phyloP scores from a whole-genome alignment of 1,140 invertebrate genomes.

The Tetraneura akinire region DNA sequence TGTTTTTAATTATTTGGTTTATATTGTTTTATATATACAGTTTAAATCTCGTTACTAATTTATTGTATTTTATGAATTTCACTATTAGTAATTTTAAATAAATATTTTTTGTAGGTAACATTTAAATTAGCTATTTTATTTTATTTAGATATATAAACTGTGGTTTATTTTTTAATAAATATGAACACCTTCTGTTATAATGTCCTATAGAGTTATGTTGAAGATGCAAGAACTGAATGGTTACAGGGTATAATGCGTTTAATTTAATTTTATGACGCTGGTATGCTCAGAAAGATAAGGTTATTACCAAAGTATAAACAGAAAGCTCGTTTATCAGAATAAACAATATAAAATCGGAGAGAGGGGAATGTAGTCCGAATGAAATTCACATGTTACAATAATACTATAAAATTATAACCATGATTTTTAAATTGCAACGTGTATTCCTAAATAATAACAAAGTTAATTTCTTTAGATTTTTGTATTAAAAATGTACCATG shows the following conservation, averaged over 20 bases:
- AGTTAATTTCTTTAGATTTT: not conserved
- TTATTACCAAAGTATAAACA: conserved; percentile 41
- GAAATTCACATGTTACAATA: not conserved
- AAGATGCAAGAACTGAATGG: not conserved
- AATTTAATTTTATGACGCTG: conserved; percentile 32
- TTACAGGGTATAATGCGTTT: not conserved
- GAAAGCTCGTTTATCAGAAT: conserved; percentile 23
- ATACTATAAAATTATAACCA: not conserved
- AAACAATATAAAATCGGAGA: not conserved
- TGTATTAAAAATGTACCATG: not conserved
- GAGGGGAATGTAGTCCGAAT: not conserved
- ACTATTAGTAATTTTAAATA: no score
- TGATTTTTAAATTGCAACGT: not conserved
- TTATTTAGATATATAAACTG: no score
- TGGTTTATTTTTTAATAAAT: not conserved
- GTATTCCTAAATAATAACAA: not conserved
- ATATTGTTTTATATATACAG: no score
- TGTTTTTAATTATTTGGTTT: no score
- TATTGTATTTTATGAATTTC: no score
- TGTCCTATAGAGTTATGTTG: not conserved
- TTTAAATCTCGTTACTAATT: no score
- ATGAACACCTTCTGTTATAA: not conserved
- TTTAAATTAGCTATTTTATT: no score
- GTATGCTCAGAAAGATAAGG: conserved; percentile 33
- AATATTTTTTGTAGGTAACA: no score